These are phyloP conservation scores for Camponotus pennsylvanicus DNA, from an alignment of 1,140 invertebrate genomes.

Conservation along the genomic window DNA sequence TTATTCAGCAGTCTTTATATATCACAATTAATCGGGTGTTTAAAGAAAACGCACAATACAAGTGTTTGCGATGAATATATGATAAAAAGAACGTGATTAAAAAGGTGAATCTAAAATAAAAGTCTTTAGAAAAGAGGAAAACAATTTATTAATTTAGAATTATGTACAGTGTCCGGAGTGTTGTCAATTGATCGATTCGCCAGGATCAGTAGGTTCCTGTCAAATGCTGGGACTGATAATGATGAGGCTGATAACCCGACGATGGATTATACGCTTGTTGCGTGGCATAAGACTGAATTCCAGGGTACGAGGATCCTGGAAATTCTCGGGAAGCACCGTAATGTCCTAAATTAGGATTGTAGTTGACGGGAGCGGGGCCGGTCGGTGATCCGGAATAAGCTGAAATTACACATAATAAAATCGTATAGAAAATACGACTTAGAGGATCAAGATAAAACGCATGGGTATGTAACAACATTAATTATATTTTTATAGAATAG, in stretches of 20 bases:
- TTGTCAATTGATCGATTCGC: slow-evolving; percentile 33
- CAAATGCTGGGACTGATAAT: slow-evolving; percentile 82
- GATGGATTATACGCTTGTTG: slow-evolving; percentile 63
- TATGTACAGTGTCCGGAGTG: slow-evolving; percentile 80
- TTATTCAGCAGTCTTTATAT: slow-evolving; percentile 38
- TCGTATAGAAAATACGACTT: neutral
- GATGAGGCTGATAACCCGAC: slow-evolving; percentile 78
- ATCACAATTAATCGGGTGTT: slow-evolving; percentile 37
- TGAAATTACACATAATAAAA: slow-evolving; percentile 54
- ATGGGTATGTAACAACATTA: neutral
- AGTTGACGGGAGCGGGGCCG: slow-evolving; percentile 76
- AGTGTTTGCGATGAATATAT: neutral
- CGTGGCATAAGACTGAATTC: slow-evolving; percentile 58
- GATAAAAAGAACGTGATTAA: neutral
- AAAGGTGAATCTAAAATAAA: no score
- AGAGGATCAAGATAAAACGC: neutral
- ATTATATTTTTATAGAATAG: neutral
- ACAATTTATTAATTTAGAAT: slow-evolving; percentile 86
- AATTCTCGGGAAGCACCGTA: slow-evolving; percentile 75
- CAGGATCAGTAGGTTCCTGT: slow-evolving; percentile 74
- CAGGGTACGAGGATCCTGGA: slow-evolving; percentile 67
- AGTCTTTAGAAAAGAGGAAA: slow-evolving; percentile 70
- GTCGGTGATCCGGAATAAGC: slow-evolving; percentile 69
- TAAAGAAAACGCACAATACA: slow-evolving; percentile 12
- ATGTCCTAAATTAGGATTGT: slow-evolving; percentile 79